These are phyloP conservation scores for Heloderma charlesbogerti DNA, from an alignment of 2,113 vertebrate genomes.

Conservation along the genomic window DNA sequence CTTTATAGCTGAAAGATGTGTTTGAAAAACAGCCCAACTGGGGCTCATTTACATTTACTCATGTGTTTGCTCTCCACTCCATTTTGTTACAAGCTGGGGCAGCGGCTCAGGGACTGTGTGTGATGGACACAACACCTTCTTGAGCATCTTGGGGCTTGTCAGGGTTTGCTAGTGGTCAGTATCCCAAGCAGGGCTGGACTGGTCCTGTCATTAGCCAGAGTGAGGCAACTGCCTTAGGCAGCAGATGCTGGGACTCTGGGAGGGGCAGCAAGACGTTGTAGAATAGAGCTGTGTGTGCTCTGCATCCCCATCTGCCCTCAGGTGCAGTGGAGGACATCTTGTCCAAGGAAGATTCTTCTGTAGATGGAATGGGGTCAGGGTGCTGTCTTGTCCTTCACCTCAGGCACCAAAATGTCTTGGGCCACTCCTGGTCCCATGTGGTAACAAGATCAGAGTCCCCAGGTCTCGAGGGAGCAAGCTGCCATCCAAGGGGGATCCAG, in stretches of 20 bases:
- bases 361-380: too few relatives aligned
- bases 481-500: not conserved
- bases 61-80: not conserved
- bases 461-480: not conserved
- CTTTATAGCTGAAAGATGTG: not conserved
- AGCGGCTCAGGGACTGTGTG: not conserved
- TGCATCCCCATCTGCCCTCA: not conserved
- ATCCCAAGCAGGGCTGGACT: not conserved
- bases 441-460: not conserved
- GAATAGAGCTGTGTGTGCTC: too few relatives aligned
- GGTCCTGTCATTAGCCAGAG: too few relatives aligned
- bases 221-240: too few relatives aligned
- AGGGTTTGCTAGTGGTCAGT: not conserved
- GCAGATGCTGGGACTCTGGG: too few relatives aligned
- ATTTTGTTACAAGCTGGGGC: not conserved
- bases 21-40: not conserved
- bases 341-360: not conserved
- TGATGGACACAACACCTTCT: not conserved
- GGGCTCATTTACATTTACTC: not conserved
- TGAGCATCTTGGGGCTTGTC: not conserved
- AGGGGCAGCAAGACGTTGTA: too few relatives aligned
- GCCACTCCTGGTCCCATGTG: not conserved
- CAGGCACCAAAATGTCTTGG: too few relatives aligned
- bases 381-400: too few relatives aligned
- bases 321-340: not conserved